Evolutionary conservation across 2,113 vertebrate genomes (phyloP).

Genomic region (Melanotaenia duboulayi): DNA sequence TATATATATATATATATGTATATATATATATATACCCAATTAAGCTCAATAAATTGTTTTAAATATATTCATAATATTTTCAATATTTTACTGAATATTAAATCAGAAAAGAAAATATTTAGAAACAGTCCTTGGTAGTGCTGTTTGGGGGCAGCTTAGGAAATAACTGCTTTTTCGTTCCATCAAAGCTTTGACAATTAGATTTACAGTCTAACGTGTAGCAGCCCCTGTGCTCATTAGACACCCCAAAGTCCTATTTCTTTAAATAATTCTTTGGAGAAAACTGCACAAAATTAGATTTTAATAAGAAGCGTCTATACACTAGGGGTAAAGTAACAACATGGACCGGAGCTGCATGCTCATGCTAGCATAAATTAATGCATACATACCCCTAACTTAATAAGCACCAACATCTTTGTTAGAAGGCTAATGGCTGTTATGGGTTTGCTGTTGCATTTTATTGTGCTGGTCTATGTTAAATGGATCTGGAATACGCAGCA

Average conservation of each 20-base stretch:
- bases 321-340: constrained; percentile 49
- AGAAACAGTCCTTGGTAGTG: too few species aligned
- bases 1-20: too few species aligned
- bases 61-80: too few species aligned
- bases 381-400: constrained; percentile 58
- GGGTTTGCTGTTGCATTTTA: constrained; percentile 55
- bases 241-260: constrained; percentile 51
- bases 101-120: too few species aligned
- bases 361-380: constrained; percentile 67
- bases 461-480: constrained; percentile 59
- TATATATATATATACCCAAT: too few species aligned
- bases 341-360: constrained; percentile 61
- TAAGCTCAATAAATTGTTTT: too few species aligned
- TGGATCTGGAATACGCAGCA: constrained; percentile 44
- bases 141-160: neutral
- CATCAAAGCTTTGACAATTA: constrained; percentile 27
- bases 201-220: constrained; percentile 34
- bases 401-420: constrained; percentile 61
- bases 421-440: constrained; percentile 68
- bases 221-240: constrained; percentile 62
- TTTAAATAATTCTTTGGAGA: constrained; percentile 73
- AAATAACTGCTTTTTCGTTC: constrained; percentile 30
- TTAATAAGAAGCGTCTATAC: constrained; percentile 69
- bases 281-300: constrained; percentile 60
- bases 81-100: too few species aligned